Percentiles rank a stretch among this genome's conserved stretches.
Evolutionary conservation across 2,113 vertebrate species (phyloP).

Genomic region (Sprattus sprattus): DNA sequence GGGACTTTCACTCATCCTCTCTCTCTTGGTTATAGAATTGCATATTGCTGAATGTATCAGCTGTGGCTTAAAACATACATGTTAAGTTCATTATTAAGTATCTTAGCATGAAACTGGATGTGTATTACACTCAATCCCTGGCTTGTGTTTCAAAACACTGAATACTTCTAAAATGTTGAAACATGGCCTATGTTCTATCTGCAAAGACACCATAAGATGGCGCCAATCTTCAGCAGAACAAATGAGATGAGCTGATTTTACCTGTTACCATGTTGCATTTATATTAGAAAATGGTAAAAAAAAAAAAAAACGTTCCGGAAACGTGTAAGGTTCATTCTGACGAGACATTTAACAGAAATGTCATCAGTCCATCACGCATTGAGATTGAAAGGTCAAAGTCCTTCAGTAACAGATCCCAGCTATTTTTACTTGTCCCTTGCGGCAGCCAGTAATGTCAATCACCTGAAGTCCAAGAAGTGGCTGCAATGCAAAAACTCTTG

Average conservation of each 20-base stretch:
- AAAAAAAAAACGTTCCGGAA: background rate
- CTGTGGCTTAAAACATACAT: background rate
- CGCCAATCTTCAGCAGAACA: background rate
- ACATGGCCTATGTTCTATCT: background rate
- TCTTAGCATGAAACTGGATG: background rate
- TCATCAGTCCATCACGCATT: background rate
- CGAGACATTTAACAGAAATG: background rate
- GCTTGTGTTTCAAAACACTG: background rate
- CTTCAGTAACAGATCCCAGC: slow-evolving; percentile 17
- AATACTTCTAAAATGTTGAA: background rate
- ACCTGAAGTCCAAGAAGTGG: background rate
- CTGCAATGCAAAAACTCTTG: background rate
- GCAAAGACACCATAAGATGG: background rate
- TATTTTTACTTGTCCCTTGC: slow-evolving; percentile 9
- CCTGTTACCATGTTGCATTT: background rate
- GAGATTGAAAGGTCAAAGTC: slow-evolving; percentile 35
- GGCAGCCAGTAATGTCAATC: slow-evolving; percentile 35
- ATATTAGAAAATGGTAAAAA: background rate
- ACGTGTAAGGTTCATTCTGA: background rate
- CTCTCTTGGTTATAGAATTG: background rate
- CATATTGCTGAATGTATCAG: background rate
- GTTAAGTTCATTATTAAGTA: background rate
- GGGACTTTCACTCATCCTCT: background rate
- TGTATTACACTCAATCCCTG: background rate
- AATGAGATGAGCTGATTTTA: background rate